Conservation (phyloP, 2,888 invertebrate species). For the Volucella zonaria region DNA sequence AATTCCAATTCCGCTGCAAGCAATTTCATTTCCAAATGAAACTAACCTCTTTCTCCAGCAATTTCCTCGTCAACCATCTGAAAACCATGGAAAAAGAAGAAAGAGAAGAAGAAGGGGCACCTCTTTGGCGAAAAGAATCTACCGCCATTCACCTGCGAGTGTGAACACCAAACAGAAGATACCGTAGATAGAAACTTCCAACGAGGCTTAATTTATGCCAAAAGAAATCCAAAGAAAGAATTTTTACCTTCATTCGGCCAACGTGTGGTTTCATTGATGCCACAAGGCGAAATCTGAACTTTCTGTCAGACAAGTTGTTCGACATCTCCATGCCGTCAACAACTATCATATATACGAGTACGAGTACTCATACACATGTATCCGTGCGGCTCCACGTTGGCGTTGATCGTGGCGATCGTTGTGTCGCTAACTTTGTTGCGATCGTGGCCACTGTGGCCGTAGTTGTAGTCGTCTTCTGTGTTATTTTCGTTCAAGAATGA, state of each 20-base stretch:
- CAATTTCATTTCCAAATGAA: slow-evolving; percentile 21
- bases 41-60: slow-evolving; percentile 35
- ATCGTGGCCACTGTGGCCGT: background rate
- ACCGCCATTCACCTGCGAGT: slow-evolving; percentile 54
- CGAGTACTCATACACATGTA: too few relatives aligned
- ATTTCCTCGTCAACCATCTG: slow-evolving; percentile 23
- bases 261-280: slow-evolving; percentile 42
- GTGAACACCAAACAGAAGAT: slow-evolving; percentile 26
- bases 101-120: slow-evolving; percentile 15
- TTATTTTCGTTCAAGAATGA: slow-evolving; percentile 39
- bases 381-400: too few relatives aligned
- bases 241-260: slow-evolving; percentile 3
- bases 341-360: background rate
- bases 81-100: slow-evolving; percentile 12
- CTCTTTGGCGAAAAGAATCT: slow-evolving; percentile 46
- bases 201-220: slow-evolving; percentile 54
- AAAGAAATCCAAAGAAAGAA: slow-evolving; percentile 48
- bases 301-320: slow-evolving; percentile 71
- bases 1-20: slow-evolving; percentile 21
- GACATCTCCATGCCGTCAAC: slow-evolving; percentile 45
- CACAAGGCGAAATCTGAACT: slow-evolving; percentile 68
- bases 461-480: slow-evolving; percentile 5
- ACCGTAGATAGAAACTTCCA: slow-evolving; percentile 46
- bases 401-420: too few relatives aligned
- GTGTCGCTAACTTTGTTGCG: too few relatives aligned